These are phyloP conservation scores for Laodelphax striatellus DNA, from an alignment of 1,140 invertebrate genomes.

Conservation along the genomic window DNA sequence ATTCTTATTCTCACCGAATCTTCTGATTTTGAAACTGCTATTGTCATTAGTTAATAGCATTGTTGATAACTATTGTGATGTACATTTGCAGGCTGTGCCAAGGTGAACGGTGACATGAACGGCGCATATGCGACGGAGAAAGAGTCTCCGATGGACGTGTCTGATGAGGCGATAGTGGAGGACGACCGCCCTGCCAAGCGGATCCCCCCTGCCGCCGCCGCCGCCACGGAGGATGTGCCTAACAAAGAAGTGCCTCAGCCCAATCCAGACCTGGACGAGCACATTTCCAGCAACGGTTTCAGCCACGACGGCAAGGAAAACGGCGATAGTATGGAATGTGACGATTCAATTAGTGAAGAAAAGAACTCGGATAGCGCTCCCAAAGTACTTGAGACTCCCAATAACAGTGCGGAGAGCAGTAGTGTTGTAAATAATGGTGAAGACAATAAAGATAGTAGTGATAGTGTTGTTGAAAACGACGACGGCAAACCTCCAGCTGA, in stretches of 20 bases:
- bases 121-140: constrained; percentile 22
- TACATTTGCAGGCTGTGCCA: constrained; percentile 22
- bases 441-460: constrained; percentile 25
- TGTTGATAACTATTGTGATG: too few species aligned
- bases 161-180: not conserved
- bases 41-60: too few species aligned
- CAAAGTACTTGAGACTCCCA: constrained; percentile 17
- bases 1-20: too few species aligned
- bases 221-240: constrained; percentile 30
- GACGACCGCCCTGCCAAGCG: not conserved
- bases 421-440: constrained; percentile 7
- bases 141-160: constrained; percentile 12
- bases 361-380: constrained; percentile 21
- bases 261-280: constrained; percentile 20
- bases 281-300: constrained; percentile 13
- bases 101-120: constrained; percentile 33
- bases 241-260: constrained; percentile 29
- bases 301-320: constrained; percentile 6
- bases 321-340: not conserved
- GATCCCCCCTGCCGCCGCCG: constrained; percentile 28
- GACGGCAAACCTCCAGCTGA: too few species aligned
- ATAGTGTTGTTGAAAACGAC: not conserved
- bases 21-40: too few species aligned
- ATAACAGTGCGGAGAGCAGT: constrained; percentile 22
- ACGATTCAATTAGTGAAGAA: constrained; percentile 27